These are phyloP conservation scores for Diplodus puntazzo DNA, from an alignment of 2,797 vertebrate species.

Conservation along the genomic window DNA sequence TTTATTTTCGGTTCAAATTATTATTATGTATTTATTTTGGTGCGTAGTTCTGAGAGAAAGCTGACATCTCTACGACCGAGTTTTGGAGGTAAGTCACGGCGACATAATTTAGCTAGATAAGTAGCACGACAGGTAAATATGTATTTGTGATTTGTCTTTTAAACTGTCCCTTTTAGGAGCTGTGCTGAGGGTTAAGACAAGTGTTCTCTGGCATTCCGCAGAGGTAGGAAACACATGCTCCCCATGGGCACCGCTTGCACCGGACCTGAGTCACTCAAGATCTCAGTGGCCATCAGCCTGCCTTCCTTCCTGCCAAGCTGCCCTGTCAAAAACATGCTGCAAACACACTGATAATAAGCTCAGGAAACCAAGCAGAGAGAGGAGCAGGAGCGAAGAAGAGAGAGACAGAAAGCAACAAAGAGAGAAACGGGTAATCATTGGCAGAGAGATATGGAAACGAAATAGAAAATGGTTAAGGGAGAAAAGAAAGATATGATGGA, in stretches of 20 bases:
- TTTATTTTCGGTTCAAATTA: no score
- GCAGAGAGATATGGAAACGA: conserved; percentile 24
- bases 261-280: conserved; percentile 81
- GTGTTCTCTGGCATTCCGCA: conserved; percentile 74
- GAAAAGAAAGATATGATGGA: conserved; percentile 56
- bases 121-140: no score
- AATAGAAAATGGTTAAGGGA: conserved; percentile 33
- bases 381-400: conserved; percentile 9
- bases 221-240: conserved; percentile 77
- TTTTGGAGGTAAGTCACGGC: no score
- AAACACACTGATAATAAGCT: conserved; percentile 73
- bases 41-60: no score
- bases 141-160: no score
- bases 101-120: no score
- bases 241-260: conserved; percentile 79
- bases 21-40: no score
- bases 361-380: conserved; percentile 65
- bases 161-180: background rate
- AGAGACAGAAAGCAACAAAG: background rate
- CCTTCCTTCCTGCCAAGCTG: conserved; percentile 85
- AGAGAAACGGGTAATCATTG: background rate
- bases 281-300: conserved; percentile 79
- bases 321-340: conserved; percentile 78
- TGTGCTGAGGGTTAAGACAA: conserved; percentile 25
- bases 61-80: no score